A percentile compares a stretch with the other conserved stretches of the same genome.
These are phyloP conservation scores for Rhyzopertha dominica DNA, from an alignment of 1,140 invertebrate genomes.

Conservation along the genomic window DNA sequence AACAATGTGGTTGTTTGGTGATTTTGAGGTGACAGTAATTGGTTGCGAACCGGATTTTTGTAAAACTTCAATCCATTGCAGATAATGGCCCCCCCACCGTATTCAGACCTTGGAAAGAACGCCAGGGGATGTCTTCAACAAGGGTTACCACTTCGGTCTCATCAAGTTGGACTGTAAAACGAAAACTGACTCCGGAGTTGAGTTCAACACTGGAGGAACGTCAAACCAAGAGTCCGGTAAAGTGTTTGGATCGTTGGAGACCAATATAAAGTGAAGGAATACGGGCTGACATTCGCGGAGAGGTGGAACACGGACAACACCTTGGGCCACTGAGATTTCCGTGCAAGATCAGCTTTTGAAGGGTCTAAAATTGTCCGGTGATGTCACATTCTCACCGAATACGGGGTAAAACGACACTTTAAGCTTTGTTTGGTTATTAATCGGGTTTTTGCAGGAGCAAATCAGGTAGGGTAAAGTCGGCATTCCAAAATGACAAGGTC, in stretches of 20 bases:
- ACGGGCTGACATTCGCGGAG: conserved; percentile 92
- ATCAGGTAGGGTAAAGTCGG: conserved; percentile 80
- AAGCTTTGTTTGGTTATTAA: background rate
- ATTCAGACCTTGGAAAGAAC: conserved; percentile 92
- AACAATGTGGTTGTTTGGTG: no score
- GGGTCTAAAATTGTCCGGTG: conserved; percentile 87
- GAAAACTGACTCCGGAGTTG: conserved; percentile 85
- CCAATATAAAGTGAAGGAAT: conserved; percentile 89
- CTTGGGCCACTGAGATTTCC: conserved; percentile 83
- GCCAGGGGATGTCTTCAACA: conserved; percentile 92
- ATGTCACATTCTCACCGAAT: conserved; percentile 90
- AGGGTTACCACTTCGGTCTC: conserved; percentile 94
- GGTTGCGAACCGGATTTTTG: no score
- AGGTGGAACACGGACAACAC: conserved; percentile 99
- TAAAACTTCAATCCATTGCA: no score
- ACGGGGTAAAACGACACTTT: conserved; percentile 74
- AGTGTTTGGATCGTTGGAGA: conserved; percentile 84
- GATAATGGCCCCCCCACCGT: conserved; percentile 88
- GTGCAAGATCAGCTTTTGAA: conserved; percentile 86
- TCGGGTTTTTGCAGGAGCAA: conserved; percentile 60
- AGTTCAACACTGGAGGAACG: conserved; percentile 82
- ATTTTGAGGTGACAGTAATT: no score
- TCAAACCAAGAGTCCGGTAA: conserved; percentile 90
- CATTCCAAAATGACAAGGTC: conserved; percentile 82
- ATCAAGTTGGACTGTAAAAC: conserved; percentile 94